phyloP scores from a whole-genome alignment of 2,113 vertebrate genomes.

The Erinaceus europaeus region DNA sequence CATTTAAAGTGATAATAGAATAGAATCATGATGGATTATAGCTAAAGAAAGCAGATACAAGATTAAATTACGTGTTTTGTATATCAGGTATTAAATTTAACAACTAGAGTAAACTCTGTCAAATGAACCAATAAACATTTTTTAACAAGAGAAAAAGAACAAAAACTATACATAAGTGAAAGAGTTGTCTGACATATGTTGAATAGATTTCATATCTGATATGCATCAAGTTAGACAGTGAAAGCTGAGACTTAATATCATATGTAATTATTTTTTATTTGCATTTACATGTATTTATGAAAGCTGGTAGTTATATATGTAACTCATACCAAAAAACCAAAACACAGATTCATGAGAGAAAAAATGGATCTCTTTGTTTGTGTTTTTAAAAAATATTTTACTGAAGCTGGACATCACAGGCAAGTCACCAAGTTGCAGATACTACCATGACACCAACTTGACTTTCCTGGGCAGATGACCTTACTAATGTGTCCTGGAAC shows the following conservation, averaged over 20 bases:
- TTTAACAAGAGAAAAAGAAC: not conserved
- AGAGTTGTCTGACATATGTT: not conserved
- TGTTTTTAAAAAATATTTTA: too few relatives aligned
- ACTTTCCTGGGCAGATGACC: too few relatives aligned
- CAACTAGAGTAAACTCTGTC: not conserved
- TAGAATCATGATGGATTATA: not conserved
- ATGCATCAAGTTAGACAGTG: not conserved
- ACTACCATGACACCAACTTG: too few relatives aligned
- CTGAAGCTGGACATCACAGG: too few relatives aligned
- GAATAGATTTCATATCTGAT: not conserved
- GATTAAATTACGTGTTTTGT: slow-evolving; percentile 15
- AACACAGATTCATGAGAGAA: not conserved
- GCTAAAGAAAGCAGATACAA: not conserved
- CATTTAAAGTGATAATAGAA: not conserved
- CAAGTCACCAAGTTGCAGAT: too few relatives aligned
- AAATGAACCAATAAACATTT: slow-evolving; percentile 8
- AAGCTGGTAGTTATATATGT: not conserved
- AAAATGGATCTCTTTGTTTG: not conserved
- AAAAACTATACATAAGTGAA: slow-evolving; percentile 34
- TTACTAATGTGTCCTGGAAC: too few relatives aligned
- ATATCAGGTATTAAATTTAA: slow-evolving; percentile 25
- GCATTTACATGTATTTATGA: slow-evolving; percentile 27
- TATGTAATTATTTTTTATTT: slow-evolving; percentile 28
- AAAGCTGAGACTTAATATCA: slow-evolving; percentile 32
- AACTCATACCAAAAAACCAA: slow-evolving; percentile 1